phyloP scores from a whole-genome alignment of 2,888 invertebrate genomes.

The Cosmorhoe ocellata region DNA sequence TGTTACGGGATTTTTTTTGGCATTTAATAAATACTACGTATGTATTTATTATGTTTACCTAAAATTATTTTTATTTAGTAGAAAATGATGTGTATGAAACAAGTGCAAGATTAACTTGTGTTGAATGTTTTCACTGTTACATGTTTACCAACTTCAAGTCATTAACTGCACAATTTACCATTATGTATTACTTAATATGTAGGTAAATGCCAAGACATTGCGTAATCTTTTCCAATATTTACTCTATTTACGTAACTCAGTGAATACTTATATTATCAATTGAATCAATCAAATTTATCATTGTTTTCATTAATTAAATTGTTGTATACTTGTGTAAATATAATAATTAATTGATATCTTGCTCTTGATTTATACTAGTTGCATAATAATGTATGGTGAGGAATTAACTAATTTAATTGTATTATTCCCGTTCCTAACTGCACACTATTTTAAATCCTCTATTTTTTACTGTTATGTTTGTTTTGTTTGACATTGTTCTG shows the following conservation, averaged over 20 bases:
- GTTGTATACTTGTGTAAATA: too few species aligned
- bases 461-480: conserved; percentile 63
- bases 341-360: conserved; percentile 41
- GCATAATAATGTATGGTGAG: conserved; percentile 69
- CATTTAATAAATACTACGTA: conserved; percentile 41
- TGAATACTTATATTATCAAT: too few species aligned
- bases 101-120: conserved; percentile 59
- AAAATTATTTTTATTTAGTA: conserved; percentile 49
- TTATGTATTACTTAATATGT: conserved; percentile 7
- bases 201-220: too few species aligned
- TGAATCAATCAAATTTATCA: too few species aligned
- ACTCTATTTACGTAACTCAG: too few species aligned
- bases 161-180: conserved; percentile 23
- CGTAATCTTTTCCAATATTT: too few species aligned
- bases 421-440: conserved; percentile 75
- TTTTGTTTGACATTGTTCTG: conserved; percentile 78
- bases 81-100: conserved; percentile 59
- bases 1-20: conserved; percentile 60
- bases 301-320: too few species aligned
- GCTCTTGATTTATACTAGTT: conserved; percentile 64
- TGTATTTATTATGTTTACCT: too few species aligned
- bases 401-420: conserved; percentile 77
- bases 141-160: conserved; percentile 28
- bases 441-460: conserved; percentile 62
- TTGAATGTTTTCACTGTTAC: conserved; percentile 23